Percentiles rank a stretch among this genome's conserved stretches.
phyloP scores from a whole-genome alignment of 1,140 invertebrate genomes.

The Dendroctonus valens region DNA sequence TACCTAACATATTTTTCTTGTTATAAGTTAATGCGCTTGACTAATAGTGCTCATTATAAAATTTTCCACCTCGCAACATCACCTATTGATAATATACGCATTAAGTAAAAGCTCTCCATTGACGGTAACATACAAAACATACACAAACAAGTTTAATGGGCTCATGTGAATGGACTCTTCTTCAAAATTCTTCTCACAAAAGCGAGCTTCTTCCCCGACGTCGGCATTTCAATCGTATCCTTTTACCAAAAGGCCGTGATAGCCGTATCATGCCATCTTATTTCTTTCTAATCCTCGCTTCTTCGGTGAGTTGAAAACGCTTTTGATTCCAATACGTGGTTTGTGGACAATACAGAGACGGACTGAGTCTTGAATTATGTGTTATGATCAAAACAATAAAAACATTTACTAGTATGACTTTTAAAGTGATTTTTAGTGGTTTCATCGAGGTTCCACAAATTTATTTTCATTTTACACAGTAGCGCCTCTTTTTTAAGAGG shows the following conservation, averaged over 20 bases:
- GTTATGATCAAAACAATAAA: too few relatives aligned
- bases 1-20: too few relatives aligned
- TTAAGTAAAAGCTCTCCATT: slow-evolving; percentile 19
- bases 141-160: slow-evolving; percentile 30
- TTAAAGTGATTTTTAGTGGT: too few relatives aligned
- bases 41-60: slow-evolving; percentile 11
- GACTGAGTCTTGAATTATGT: too few relatives aligned
- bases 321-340: slow-evolving; percentile 14
- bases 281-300: slow-evolving; percentile 27
- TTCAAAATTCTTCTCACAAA: slow-evolving; percentile 25
- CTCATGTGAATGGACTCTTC: slow-evolving; percentile 25
- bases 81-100: slow-evolving; percentile 20
- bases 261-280: slow-evolving; percentile 30
- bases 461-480: too few relatives aligned
- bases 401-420: too few relatives aligned
- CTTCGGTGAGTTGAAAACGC: slow-evolving; percentile 29
- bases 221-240: slow-evolving; percentile 24
- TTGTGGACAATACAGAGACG: too few relatives aligned
- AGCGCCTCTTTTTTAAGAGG: too few relatives aligned
- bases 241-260: slow-evolving; percentile 21
- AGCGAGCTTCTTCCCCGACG: slow-evolving; percentile 9
- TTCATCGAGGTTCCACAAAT: too few relatives aligned
- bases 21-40: too few relatives aligned
- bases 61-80: slow-evolving; percentile 26
- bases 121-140: slow-evolving; percentile 20